Evolutionary conservation across 1,140 invertebrate species (phyloP).

Genomic region (Atta colombica): DNA sequence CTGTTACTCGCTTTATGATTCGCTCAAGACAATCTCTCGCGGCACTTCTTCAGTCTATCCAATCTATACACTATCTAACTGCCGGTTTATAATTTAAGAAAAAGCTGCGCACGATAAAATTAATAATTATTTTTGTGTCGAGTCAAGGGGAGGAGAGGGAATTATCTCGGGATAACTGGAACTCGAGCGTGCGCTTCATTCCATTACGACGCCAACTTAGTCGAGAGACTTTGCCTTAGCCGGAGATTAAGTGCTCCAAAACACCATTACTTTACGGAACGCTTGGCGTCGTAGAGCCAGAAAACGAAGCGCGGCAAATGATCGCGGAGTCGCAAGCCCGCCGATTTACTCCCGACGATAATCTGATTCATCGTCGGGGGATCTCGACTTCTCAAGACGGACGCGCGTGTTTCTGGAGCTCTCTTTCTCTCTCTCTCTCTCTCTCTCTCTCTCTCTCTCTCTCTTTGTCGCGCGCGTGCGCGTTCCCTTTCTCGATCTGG

Average conservation of each 20-base stretch:
- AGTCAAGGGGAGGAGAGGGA: not conserved
- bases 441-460: constrained; percentile 34
- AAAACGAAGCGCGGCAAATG: constrained; percentile 22
- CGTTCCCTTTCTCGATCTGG: constrained; percentile 59
- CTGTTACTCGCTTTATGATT: constrained; percentile 45
- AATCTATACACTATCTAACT: not conserved
- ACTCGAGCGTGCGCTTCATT: not conserved
- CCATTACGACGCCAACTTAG: not conserved
- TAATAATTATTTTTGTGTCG: constrained; percentile 30
- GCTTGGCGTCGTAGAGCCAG: not conserved
- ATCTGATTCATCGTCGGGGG: constrained; percentile 61
- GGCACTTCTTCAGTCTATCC: constrained; percentile 31
- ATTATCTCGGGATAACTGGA: not conserved
- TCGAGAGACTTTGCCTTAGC: not conserved
- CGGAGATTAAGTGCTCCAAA: constrained; percentile 19
- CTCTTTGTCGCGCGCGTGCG: not conserved
- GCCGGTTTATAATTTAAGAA: constrained; percentile 34
- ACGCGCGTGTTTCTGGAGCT: constrained; percentile 60
- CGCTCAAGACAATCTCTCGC: constrained; percentile 40
- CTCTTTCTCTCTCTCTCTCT: constrained; percentile 1
- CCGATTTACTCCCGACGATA: constrained; percentile 48
- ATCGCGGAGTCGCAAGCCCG: not conserved
- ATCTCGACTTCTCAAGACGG: constrained; percentile 58
- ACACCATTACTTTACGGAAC: constrained; percentile 24
- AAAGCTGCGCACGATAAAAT: not conserved